These are phyloP conservation scores for Centroberyx gerrardi DNA, from an alignment of 2,797 vertebrate species.

Conservation along the genomic window DNA sequence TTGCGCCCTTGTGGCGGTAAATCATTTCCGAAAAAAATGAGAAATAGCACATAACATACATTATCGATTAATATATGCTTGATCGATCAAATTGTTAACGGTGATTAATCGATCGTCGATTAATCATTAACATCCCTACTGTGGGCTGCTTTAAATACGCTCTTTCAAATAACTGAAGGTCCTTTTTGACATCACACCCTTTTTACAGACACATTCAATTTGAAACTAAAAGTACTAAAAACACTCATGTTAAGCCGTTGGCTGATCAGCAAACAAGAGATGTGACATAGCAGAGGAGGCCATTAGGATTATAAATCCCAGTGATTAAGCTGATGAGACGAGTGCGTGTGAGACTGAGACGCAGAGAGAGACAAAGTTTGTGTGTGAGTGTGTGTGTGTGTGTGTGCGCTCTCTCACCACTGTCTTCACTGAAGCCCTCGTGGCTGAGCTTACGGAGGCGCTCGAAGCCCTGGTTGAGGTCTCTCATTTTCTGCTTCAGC, in stretches of 20 bases:
- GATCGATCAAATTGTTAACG: too few species aligned
- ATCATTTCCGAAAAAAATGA: too few species aligned
- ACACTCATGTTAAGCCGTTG: background rate
- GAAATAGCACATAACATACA: too few species aligned
- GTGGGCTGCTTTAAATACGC: conserved; percentile 12
- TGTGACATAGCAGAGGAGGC: background rate
- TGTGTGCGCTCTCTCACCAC: conserved; percentile 82
- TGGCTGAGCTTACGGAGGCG: conserved; percentile 93
- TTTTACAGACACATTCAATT: background rate
- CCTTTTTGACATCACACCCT: background rate
- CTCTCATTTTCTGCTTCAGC: conserved; percentile 91
- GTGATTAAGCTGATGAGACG: conserved; percentile 42
- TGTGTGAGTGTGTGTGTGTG: conserved; percentile 7
- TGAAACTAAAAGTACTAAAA: conserved; percentile 33
- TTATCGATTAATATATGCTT: too few species aligned
- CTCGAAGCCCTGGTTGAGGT: conserved; percentile 94
- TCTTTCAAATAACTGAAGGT: background rate
- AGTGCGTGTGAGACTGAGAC: conserved; percentile 12
- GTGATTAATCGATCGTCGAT: too few species aligned
- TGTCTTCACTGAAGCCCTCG: conserved; percentile 89
- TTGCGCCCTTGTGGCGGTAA: too few species aligned
- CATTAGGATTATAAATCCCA: conserved; percentile 42
- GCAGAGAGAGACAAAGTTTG: conserved; percentile 3
- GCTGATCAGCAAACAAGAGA: background rate
- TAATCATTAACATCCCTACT: too few species aligned